Conservation (phyloP, 1,140 invertebrate genomes). For the Lethrus apterus region DNA sequence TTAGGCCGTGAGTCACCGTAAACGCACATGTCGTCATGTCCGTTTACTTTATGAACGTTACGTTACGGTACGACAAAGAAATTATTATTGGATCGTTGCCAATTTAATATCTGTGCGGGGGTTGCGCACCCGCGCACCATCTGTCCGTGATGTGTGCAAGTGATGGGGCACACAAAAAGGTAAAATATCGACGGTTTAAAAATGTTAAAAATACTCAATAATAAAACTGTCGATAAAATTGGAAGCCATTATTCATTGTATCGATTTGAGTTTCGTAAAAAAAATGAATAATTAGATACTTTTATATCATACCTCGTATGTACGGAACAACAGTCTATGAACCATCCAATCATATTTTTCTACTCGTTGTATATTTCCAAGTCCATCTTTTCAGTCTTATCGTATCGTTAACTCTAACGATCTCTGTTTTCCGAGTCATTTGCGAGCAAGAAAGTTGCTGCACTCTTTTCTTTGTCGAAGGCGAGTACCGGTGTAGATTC, state of each 20-base stretch:
- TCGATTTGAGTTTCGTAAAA: too few species aligned
- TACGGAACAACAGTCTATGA: too few species aligned
- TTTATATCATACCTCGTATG: too few species aligned
- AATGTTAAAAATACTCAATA: too few species aligned
- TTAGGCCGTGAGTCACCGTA: too few species aligned
- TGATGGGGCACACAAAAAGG: constrained; percentile 8
- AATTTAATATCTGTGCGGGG: constrained; percentile 10
- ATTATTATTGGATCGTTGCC: constrained; percentile 13
- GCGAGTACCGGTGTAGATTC: constrained; percentile 17
- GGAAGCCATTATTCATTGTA: too few species aligned
- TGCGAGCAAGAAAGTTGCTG: too few species aligned
- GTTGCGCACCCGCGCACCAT: constrained; percentile 3
- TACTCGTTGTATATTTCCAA: constrained; percentile 13
- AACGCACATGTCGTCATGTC: too few species aligned
- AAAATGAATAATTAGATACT: too few species aligned
- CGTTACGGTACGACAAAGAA: constrained; percentile 9
- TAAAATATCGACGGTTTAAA: too few species aligned
- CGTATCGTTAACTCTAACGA: constrained; percentile 32
- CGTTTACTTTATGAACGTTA: too few species aligned
- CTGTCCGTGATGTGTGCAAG: constrained; percentile 10
- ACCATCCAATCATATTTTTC: constrained; percentile 23
- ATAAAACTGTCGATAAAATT: too few species aligned
- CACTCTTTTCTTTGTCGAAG: constrained; percentile 19
- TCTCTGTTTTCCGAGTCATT: constrained; percentile 31
- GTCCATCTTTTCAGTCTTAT: constrained; percentile 20